Evolutionary conservation across 2,888 invertebrate genomes (phyloP).

Genomic region (Drosophila nigricruria): DNA sequence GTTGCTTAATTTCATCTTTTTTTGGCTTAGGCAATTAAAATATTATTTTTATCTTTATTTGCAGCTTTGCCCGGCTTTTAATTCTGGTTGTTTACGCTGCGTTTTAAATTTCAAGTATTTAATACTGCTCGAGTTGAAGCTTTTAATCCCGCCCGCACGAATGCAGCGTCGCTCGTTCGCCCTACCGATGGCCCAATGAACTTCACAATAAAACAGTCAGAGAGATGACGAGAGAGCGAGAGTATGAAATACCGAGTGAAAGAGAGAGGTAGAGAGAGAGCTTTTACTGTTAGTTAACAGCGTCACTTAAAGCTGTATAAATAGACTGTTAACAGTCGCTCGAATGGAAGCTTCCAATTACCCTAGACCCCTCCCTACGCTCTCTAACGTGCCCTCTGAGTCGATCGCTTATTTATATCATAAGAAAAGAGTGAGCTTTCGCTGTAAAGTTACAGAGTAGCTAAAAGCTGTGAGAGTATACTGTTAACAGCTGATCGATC

Average conservation of each 20-base stretch:
- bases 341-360: not conserved
- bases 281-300: slow-evolving; percentile 28
- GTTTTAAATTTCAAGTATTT: slow-evolving; percentile 6
- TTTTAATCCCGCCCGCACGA: slow-evolving; percentile 1
- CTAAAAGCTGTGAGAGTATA: not conserved
- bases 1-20: not conserved
- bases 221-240: not conserved
- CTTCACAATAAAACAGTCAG: not conserved
- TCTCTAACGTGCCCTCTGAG: rapidly evolving
- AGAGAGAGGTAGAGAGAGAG: slow-evolving; percentile 3
- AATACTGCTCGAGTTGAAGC: slow-evolving; percentile 2
- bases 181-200: not conserved
- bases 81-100: slow-evolving; percentile 29
- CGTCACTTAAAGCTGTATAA: not conserved
- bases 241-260: not conserved
- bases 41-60: slow-evolving; percentile 12
- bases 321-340: slow-evolving; percentile 4
- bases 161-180: slow-evolving; percentile 3
- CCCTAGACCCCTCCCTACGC: not conserved
- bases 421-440: not conserved
- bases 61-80: not conserved
- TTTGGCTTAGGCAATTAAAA: slow-evolving; percentile 13
- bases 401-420: not conserved
- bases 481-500: not conserved
- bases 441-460: not conserved